These are phyloP conservation scores for Musca domestica DNA, from an alignment of 1,140 invertebrate species.

Conservation along the genomic window DNA sequence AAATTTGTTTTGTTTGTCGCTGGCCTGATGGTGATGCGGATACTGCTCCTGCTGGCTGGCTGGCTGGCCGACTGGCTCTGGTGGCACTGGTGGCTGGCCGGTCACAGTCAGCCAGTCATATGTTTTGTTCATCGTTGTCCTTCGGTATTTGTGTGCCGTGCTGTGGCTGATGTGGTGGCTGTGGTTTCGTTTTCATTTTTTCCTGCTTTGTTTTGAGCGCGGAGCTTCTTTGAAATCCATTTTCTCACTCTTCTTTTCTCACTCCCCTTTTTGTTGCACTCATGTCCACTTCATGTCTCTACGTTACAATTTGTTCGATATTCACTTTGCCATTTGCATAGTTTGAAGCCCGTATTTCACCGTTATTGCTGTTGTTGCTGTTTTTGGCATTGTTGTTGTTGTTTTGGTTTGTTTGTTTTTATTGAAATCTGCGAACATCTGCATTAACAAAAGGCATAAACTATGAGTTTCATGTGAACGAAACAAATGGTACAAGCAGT, in stretches of 20 bases:
- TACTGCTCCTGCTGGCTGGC: background rate
- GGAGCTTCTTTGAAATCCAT: background rate
- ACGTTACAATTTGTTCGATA: no score
- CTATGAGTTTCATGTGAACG: background rate
- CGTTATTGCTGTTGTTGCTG: no score
- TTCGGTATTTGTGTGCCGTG: background rate
- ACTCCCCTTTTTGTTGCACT: background rate
- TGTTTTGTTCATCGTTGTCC: background rate
- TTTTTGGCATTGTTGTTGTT: no score
- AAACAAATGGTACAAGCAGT: no score
- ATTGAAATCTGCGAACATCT: constrained; percentile 11
- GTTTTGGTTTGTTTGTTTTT: constrained; percentile 1
- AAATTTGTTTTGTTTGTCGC: background rate
- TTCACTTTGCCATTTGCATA: no score
- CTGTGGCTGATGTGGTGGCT: constrained; percentile 8
- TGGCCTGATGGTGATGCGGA: background rate
- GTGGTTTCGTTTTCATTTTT: background rate
- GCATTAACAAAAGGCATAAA: constrained; percentile 15
- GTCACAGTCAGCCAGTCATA: background rate
- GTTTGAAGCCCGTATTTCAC: no score
- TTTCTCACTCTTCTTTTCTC: background rate
- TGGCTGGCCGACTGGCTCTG: background rate
- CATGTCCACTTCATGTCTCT: background rate
- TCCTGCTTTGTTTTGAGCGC: background rate
- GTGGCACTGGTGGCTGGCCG: background rate